Base-by-base conservation (phyloP, 1,140 invertebrate species). In the Apis laboriosa region DNA sequence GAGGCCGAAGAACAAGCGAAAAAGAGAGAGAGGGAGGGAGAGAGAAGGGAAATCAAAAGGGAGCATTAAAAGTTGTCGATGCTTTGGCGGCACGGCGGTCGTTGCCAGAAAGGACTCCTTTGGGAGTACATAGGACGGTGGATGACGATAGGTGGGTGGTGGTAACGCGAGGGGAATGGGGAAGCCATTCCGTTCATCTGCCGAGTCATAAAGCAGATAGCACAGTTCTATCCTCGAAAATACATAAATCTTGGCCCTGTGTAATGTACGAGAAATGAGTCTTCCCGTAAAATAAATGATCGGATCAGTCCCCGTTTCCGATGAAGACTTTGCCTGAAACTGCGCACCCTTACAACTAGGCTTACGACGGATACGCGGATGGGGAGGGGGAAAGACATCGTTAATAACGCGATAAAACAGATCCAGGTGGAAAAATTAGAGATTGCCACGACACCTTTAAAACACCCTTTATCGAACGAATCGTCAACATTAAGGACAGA, bases 191-290 rank as follows among this genome's bases (percentile, higher is more conserved):
- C 90, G 86, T 85, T 92, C 92, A 92, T 92, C 91, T 92, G 88
- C 89, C 90, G 90, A 92, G 91, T 92, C 91, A 92, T 92, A 90
- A 92, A 92, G 90, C 91, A 91, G 90, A 92, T 90, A 92, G 86
- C 90, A 82, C 85, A 78, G 84, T 88, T 87, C 88, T 81, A 77
- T 88, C 78, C 86, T 87, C 86, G 90, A 90, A 92, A 92, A 91
- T 91, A 90, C 88, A 92, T 92, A 91, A 92, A 92, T 92, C 91
- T 91, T 85, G 53, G 84, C 77, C 56, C 56, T 60, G 71, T 68
- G 84, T 86, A 88, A 90, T 80, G 84, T 81, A 78, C 64, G 77
- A 84, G 86, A 88, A 84, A 89, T 77, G 84, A 88, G 76, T 83
- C 70, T 71, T 83, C 67, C 64, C 83, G 80, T 83, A 87, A 88